Evolutionary conservation across 2,888 invertebrate species (phyloP), one percentile per base, ranked within the genome.

Genomic region (Leucoma salicis): DNA sequence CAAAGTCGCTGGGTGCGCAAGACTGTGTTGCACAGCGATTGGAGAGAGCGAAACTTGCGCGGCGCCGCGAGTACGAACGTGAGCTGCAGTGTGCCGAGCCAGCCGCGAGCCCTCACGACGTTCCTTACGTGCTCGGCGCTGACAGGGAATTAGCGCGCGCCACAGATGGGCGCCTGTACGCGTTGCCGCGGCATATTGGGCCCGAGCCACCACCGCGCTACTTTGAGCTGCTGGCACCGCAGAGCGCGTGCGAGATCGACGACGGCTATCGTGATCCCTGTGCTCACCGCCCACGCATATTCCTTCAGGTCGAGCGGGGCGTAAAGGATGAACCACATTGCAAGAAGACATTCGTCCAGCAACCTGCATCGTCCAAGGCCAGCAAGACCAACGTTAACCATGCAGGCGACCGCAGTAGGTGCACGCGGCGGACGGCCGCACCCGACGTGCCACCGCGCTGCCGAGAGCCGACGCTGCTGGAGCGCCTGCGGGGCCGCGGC

Each of bases 81-180:
- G 70, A 66, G 42, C 68, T 38, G 21, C 33, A 4, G 14, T 10
- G n/a, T 12, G 12, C n/a, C 11, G 1, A 3, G 28, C 28, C 12
- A 3, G 12, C 28, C 7, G 13, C 13, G 1, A 5, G 7, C 1
- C 29, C 29, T 5, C 29, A 3, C 16, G 2, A 3, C 11, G 38
- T 25, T 14, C 34, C 52, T 13, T 39, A 35, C 36, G 29, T 2
- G 31, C 14, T 61, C n/a, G 50, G 43, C 10, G 32, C 3, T 16
- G 14, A 75, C 66, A 71, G 50, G 56, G 56, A 13, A 62, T 46
- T 41, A 60, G 70, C 41, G 10, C 24, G 24, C 64, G 80, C 76
- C 41, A 77, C 53, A 25, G 80, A 61, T 57, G 82, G 82, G 71
- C 78, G 74, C 67, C 45, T 57, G 62, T 29, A 65, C 60, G 37